Conservation (phyloP, 2,888 invertebrate species). For the Metellina segmentata region DNA sequence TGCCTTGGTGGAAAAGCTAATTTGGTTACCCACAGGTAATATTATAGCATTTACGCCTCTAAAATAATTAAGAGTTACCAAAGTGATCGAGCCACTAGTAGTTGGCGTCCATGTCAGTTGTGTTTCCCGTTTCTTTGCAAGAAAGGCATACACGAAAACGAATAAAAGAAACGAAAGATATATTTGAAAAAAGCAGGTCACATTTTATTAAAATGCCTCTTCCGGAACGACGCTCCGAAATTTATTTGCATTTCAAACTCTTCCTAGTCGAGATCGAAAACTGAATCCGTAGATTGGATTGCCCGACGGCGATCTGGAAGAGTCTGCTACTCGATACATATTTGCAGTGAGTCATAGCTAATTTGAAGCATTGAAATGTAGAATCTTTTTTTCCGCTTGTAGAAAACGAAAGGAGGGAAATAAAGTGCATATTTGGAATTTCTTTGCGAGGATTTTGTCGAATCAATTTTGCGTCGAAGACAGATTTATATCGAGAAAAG, state of each 20-base stretch:
- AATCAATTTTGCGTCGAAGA: neutral
- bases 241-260: constrained; percentile 16
- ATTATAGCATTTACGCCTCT: too few relatives aligned
- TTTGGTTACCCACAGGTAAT: too few relatives aligned
- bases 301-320: neutral
- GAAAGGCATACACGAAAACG: too few relatives aligned
- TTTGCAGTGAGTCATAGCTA: constrained; percentile 1
- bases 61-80: too few relatives aligned
- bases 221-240: neutral
- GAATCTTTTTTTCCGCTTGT: neutral
- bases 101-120: too few relatives aligned
- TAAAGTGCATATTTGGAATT: neutral
- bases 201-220: constrained; percentile 27
- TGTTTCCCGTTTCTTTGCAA: too few relatives aligned
- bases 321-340: neutral
- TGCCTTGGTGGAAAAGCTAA: too few relatives aligned
- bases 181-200: neutral
- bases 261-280: neutral
- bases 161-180: neutral
- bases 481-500: neutral
- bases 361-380: neutral
- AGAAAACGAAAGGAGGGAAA: neutral
- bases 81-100: too few relatives aligned
- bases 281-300: constrained; percentile 12
- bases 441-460: neutral